Conservation (phyloP, 2,797 vertebrate genomes). For the Tenualosa ilisha region DNA sequence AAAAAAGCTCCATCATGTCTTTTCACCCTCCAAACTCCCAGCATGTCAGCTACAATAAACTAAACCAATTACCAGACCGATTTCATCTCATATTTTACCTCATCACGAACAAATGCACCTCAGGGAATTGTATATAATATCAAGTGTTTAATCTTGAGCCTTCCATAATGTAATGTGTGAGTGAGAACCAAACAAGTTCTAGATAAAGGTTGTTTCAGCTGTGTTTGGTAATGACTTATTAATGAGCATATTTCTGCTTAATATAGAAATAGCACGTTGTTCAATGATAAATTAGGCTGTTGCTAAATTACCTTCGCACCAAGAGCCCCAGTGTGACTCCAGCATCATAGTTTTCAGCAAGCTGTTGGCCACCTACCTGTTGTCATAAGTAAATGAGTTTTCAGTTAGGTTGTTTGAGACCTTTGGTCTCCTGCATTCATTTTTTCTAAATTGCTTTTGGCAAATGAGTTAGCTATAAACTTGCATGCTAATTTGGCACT, state of each 20-base stretch:
- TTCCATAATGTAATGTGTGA: not conserved
- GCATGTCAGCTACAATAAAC: not conserved
- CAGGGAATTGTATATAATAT: not conserved
- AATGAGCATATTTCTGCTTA: not conserved
- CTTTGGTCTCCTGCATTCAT: not conserved
- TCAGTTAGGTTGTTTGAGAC: not conserved
- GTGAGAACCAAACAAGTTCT: not conserved
- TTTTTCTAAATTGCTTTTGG: not conserved
- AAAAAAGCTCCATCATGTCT: not conserved
- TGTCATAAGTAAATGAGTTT: not conserved
- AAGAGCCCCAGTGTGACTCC: not conserved
- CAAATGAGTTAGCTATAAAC: not conserved
- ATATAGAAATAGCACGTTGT: not conserved
- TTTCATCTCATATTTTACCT: not conserved
- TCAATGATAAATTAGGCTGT: not conserved
- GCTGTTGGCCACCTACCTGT: not conserved
- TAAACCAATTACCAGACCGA: not conserved
- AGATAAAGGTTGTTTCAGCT: not conserved
- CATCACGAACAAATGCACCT: not conserved
- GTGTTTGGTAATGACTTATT: not conserved
- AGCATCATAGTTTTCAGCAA: not conserved
- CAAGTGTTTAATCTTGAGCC: not conserved
- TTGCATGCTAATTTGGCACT: not conserved
- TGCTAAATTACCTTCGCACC: not conserved
- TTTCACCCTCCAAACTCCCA: not conserved